These are phyloP conservation scores for Scolanthus callimorphus DNA, from an alignment of 92 coral and sea anemone species.

Conservation along the genomic window DNA sequence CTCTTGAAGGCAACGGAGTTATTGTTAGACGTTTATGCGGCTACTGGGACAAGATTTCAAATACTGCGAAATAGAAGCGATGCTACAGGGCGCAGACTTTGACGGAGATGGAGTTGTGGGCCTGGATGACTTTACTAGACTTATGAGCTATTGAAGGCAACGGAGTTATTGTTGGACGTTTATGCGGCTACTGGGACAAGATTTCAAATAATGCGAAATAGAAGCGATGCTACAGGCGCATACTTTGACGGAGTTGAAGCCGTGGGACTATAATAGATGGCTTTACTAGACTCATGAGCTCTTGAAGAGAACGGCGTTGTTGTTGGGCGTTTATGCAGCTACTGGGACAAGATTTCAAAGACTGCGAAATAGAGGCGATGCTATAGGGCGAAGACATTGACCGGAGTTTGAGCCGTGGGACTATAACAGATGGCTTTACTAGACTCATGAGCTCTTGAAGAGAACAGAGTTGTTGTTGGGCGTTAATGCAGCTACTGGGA, in stretches of 20 bases:
- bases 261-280: conserved; percentile 83
- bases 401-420: conserved; percentile 78
- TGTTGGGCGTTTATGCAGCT: conserved; percentile 70
- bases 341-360: too few relatives aligned
- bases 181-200: conserved; percentile 77
- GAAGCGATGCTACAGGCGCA: conserved; percentile 84
- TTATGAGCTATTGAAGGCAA: too few relatives aligned
- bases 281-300: conserved; percentile 57
- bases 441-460: too few relatives aligned
- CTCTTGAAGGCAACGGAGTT: too few relatives aligned
- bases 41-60: conserved; percentile 83
- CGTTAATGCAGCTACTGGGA: conserved; percentile 74
- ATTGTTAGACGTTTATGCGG: too few relatives aligned
- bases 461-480: too few relatives aligned
- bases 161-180: too few relatives aligned
- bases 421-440: conserved; percentile 79
- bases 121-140: conserved; percentile 79
- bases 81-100: conserved; percentile 81
- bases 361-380: too few relatives aligned
- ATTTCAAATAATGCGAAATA: conserved; percentile 78
- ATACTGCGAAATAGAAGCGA: conserved; percentile 82
- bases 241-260: conserved; percentile 84
- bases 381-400: conserved; percentile 82
- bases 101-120: conserved; percentile 88
- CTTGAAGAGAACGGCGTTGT: too few relatives aligned